Evolutionary conservation across 2,113 vertebrate species (phyloP).

Genomic region (Vicugna pacos): DNA sequence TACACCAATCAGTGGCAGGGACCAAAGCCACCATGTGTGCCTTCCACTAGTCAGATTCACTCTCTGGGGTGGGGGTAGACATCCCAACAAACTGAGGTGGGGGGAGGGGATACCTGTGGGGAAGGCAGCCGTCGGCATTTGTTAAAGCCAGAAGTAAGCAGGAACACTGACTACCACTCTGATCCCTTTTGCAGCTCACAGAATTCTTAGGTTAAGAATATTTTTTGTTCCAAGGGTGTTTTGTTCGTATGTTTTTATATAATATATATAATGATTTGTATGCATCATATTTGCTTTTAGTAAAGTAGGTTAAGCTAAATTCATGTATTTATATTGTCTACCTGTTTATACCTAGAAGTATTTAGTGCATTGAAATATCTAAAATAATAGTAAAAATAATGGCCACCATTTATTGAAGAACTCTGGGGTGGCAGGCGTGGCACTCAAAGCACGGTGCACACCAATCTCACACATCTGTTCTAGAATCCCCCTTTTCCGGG

Average conservation of each 20-base stretch:
- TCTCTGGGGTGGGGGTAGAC: neutral
- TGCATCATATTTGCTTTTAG: neutral
- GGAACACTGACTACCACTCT: neutral
- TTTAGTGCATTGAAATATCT: neutral
- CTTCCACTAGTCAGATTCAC: neutral
- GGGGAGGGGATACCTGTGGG: neutral
- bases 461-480: neutral
- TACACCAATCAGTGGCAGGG: neutral
- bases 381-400: neutral
- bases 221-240: neutral
- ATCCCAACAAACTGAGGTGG: neutral
- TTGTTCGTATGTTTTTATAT: neutral
- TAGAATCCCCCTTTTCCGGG: neutral
- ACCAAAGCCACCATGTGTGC: neutral
- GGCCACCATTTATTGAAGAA: neutral
- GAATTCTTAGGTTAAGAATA: slow-evolving; percentile 33
- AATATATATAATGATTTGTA: neutral
- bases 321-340: neutral
- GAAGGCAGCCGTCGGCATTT: neutral
- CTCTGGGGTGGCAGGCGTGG: neutral
- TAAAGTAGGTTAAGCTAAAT: neutral
- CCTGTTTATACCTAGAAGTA: neutral
- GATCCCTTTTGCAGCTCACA: neutral
- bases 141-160: neutral
- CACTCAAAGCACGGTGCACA: too few relatives aligned